Evolutionary conservation across 2,888 invertebrate species (phyloP).

Genomic region (Dasypolia templi): DNA sequence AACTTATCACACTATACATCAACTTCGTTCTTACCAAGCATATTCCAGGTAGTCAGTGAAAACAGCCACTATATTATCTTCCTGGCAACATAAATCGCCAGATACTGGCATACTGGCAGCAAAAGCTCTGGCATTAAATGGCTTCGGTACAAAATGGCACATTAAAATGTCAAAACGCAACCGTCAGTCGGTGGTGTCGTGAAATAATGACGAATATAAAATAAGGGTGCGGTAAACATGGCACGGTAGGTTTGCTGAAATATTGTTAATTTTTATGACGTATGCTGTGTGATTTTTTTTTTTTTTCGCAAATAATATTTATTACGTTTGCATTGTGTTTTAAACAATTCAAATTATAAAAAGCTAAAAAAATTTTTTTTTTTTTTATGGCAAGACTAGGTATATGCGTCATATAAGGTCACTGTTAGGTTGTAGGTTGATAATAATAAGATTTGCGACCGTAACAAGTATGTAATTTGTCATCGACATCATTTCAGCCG

Average conservation of each 20-base stretch:
- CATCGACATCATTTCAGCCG: too few species aligned
- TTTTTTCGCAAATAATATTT: too few species aligned
- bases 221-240: slow-evolving; percentile 46
- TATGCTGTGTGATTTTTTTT: too few species aligned
- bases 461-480: too few species aligned
- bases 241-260: slow-evolving; percentile 29
- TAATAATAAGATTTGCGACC: too few species aligned
- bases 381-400: too few species aligned
- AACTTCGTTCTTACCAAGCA: slow-evolving; percentile 56
- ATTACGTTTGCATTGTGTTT: too few species aligned
- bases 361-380: too few species aligned
- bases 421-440: too few species aligned
- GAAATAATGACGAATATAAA: slow-evolving; percentile 63
- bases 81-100: slow-evolving; percentile 77
- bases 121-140: slow-evolving; percentile 82
- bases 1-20: slow-evolving; percentile 55
- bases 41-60: slow-evolving; percentile 65
- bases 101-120: slow-evolving; percentile 71
- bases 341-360: too few species aligned
- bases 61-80: slow-evolving; percentile 76
- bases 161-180: slow-evolving; percentile 85
- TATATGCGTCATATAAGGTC: too few species aligned
- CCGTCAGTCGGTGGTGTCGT: slow-evolving; percentile 70
- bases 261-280: slow-evolving; percentile 43
- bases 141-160: slow-evolving; percentile 78